Percentiles rank a stretch among this genome's conserved stretches.
Conservation (phyloP, 2,797 vertebrate species). For the Benthosema pterotum region DNA sequence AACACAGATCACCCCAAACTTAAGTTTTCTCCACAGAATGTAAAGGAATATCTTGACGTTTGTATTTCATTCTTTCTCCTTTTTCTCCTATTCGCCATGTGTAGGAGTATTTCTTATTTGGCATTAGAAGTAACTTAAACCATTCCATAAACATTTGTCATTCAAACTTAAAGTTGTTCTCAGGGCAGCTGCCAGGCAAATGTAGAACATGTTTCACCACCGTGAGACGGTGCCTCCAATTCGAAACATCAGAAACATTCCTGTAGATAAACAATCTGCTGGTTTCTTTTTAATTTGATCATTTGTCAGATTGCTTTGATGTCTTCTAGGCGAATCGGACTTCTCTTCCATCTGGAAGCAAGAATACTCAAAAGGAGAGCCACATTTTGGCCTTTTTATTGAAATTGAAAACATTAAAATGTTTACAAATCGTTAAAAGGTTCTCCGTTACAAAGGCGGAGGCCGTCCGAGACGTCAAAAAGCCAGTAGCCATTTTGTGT, state of each 20-base stretch:
- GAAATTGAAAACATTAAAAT: neutral
- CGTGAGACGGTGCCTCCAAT: no score
- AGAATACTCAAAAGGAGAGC: no score
- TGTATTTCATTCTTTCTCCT: neutral
- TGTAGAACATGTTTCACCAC: no score
- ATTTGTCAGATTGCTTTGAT: no score
- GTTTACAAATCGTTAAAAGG: neutral
- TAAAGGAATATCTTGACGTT: slow-evolving; percentile 24
- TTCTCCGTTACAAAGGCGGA: neutral
- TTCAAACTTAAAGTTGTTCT: neutral
- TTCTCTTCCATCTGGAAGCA: no score
- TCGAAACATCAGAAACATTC: no score
- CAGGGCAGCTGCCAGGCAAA: neutral
- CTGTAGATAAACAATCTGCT: no score
- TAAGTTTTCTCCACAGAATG: slow-evolving; percentile 19
- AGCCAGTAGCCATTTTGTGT: no score
- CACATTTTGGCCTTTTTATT: neutral
- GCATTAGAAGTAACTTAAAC: neutral
- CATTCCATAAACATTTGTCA: neutral
- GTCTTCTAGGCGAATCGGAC: no score
- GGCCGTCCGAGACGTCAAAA: neutral
- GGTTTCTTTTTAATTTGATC: no score
- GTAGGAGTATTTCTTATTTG: neutral
- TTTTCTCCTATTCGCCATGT: slow-evolving; percentile 34
- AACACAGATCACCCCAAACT: slow-evolving; percentile 58